Conservation (phyloP, 35 echinoderm and acorn worm genomes). For the Diadema setosum region DNA sequence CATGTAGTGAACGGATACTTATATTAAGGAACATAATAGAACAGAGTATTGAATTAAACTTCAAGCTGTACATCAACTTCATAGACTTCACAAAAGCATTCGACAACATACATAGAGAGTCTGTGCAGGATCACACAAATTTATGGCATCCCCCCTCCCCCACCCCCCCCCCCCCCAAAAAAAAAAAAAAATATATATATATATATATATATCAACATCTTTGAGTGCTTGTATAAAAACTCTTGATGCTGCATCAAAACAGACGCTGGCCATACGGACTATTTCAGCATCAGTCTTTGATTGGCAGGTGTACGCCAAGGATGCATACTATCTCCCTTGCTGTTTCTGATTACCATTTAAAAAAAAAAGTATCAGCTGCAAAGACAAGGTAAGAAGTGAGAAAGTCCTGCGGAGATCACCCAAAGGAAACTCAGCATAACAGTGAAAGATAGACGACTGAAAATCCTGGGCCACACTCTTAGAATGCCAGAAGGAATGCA, state of each 20-base stretch:
- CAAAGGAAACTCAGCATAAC: neutral
- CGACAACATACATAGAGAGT: slow-evolving; percentile 15
- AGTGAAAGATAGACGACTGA: neutral
- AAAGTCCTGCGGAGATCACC: neutral
- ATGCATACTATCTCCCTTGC: neutral
- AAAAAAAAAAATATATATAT: no score
- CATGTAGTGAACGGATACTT: slow-evolving; percentile 31
- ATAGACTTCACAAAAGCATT: slow-evolving; percentile 52
- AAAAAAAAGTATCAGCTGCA: neutral
- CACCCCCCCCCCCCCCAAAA: no score
- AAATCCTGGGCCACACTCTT: neutral
- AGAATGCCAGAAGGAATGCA: slow-evolving; percentile 1
- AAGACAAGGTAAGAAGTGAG: neutral
- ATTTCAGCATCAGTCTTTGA: neutral
- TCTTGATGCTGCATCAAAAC: neutral
- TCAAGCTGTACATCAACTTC: slow-evolving; percentile 22
- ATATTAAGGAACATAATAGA: slow-evolving; percentile 39
- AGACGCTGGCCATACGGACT: neutral
- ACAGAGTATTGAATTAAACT: slow-evolving; percentile 7
- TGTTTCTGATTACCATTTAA: neutral
- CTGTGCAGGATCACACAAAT: neutral
- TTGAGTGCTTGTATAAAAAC: neutral
- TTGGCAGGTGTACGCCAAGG: neutral
- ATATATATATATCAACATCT: no score
- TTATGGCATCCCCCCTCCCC: slow-evolving; percentile 56